These are phyloP conservation scores for Mormyrus iriodes DNA, from an alignment of 2,113 vertebrate genomes.

Conservation along the genomic window DNA sequence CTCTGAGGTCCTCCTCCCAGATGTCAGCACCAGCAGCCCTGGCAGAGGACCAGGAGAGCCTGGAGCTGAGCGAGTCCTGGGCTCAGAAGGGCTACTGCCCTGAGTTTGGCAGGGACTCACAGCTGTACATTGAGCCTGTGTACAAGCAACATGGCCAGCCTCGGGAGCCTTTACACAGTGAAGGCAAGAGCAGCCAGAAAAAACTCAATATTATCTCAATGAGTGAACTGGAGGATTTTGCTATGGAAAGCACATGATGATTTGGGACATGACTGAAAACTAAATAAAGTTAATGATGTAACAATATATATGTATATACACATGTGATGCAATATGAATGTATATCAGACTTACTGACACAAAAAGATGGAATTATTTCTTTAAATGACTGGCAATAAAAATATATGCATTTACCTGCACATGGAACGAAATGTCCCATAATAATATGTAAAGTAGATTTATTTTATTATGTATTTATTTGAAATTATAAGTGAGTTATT, in stretches of 20 bases:
- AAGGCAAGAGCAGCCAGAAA: slow-evolving; percentile 45
- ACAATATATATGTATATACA: slow-evolving; percentile 22
- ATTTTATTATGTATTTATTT: slow-evolving; percentile 18
- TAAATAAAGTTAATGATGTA: not conserved
- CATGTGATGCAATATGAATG: slow-evolving; percentile 22
- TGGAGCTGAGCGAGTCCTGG: slow-evolving; percentile 28
- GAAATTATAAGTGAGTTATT: not conserved
- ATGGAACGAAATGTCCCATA: not conserved
- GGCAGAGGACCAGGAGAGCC: slow-evolving; percentile 33
- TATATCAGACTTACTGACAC: slow-evolving; percentile 40
- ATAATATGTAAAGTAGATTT: slow-evolving; percentile 18
- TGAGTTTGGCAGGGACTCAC: slow-evolving; percentile 32
- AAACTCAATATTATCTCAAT: slow-evolving; percentile 67
- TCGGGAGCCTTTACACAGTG: slow-evolving; percentile 37
- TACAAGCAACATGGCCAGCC: slow-evolving; percentile 42
- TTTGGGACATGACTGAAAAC: slow-evolving; percentile 42
- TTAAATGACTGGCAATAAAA: slow-evolving; percentile 9
- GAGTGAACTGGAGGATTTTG: slow-evolving; percentile 80
- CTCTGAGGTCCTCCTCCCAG: slow-evolving; percentile 62
- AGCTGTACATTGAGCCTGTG: slow-evolving; percentile 35
- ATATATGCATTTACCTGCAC: not conserved
- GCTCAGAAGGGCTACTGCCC: slow-evolving; percentile 35
- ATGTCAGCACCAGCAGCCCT: slow-evolving; percentile 58
- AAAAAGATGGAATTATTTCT: slow-evolving; percentile 20
- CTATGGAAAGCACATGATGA: slow-evolving; percentile 64